These are phyloP conservation scores for Nerophis lumbriciformis DNA, from an alignment of 2,113 vertebrate genomes.

Conservation along the genomic window DNA sequence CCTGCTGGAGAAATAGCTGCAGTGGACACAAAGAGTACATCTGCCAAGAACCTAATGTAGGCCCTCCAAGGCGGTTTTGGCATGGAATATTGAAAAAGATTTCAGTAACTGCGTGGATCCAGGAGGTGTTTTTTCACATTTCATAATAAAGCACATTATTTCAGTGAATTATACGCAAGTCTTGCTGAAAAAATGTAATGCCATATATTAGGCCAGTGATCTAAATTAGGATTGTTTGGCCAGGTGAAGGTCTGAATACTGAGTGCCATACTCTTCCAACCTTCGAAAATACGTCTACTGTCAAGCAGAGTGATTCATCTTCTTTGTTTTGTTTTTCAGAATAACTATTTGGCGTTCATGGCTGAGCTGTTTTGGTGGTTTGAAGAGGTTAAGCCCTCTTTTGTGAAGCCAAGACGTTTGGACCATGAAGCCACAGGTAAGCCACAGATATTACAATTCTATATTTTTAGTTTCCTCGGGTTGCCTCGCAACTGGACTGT, in stretches of 20 bases:
- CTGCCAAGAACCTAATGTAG: neutral
- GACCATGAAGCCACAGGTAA: slow-evolving; percentile 68
- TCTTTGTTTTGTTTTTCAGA: slow-evolving; percentile 65
- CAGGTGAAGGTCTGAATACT: too few species aligned
- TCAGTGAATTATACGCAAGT: too few species aligned
- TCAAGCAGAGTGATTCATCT: neutral
- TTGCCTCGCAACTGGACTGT: too few species aligned
- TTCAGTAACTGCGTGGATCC: too few species aligned
- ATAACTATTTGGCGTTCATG: slow-evolving; percentile 96
- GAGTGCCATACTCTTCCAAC: too few species aligned
- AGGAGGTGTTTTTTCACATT: too few species aligned
- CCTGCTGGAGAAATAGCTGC: slow-evolving; percentile 44
- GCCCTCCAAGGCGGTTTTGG: neutral
- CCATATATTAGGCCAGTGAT: too few species aligned
- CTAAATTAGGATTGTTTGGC: too few species aligned
- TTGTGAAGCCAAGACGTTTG: slow-evolving; percentile 83
- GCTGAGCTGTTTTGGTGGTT: slow-evolving; percentile 98
- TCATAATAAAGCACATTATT: too few species aligned
- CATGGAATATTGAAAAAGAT: neutral
- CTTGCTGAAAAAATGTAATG: too few species aligned
- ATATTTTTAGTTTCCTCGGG: too few species aligned
- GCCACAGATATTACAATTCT: neutral
- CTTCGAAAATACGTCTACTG: too few species aligned
- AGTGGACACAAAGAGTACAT: slow-evolving; percentile 11
- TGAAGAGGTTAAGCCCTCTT: slow-evolving; percentile 91